These are phyloP conservation scores for Ypsolopha sequella DNA, from an alignment of 2,888 invertebrate genomes.

Conservation along the genomic window DNA sequence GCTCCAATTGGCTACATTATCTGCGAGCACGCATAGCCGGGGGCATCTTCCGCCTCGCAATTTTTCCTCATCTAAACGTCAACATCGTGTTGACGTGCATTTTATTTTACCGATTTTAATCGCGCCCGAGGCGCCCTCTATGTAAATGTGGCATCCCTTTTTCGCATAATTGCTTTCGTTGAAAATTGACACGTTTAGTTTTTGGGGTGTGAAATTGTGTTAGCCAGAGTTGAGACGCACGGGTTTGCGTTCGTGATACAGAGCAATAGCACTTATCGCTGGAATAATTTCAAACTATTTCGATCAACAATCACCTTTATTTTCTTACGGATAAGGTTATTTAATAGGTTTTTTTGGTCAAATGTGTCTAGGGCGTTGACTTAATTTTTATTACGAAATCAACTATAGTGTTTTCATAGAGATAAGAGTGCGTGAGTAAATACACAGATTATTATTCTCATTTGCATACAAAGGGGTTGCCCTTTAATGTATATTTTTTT, in stretches of 20 bases:
- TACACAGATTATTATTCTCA: too few relatives aligned
- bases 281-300: neutral
- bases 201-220: slow-evolving; percentile 9
- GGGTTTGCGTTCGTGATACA: neutral
- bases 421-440: too few relatives aligned
- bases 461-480: too few relatives aligned
- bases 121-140: slow-evolving; percentile 29
- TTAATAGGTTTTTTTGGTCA: too few relatives aligned
- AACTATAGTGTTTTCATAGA: too few relatives aligned
- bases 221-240: neutral
- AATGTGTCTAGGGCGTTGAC: too few relatives aligned
- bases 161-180: slow-evolving; percentile 52
- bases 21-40: slow-evolving; percentile 49
- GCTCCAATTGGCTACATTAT: slow-evolving; percentile 63
- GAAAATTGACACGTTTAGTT: slow-evolving; percentile 52
- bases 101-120: slow-evolving; percentile 21
- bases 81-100: slow-evolving; percentile 56
- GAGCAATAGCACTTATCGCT: slow-evolving; percentile 1
- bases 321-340: too few relatives aligned
- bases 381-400: too few relatives aligned
- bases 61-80: slow-evolving; percentile 67
- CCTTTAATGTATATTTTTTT: too few relatives aligned
- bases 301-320: neutral
- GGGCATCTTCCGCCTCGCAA: slow-evolving; percentile 32
- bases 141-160: slow-evolving; percentile 34